Percentiles rank a stretch among this genome's conserved stretches.
Conservation (phyloP, 2,888 invertebrate species). For the Nemotelus pantherinus region DNA sequence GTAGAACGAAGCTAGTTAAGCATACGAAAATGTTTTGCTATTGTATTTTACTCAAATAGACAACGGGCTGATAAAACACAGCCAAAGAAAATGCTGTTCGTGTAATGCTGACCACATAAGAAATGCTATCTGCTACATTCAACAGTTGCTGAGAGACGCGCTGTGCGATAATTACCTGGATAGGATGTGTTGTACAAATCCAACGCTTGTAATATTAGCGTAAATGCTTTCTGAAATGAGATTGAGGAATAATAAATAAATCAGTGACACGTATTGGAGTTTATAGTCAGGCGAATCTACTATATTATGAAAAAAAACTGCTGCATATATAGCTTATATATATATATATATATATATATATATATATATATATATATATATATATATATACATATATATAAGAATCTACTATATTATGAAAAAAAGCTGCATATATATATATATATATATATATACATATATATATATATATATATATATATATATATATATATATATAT, state of each 20-base stretch:
- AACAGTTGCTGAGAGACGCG: conserved; percentile 32
- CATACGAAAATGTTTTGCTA: conserved; percentile 41
- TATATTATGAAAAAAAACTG: too few species aligned
- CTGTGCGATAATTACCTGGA: conserved; percentile 70
- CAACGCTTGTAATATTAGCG: conserved; percentile 89
- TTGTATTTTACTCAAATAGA: conserved; percentile 49
- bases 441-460: too few species aligned
- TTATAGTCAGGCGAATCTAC: too few species aligned
- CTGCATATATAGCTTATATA: too few species aligned
- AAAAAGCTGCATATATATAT: too few species aligned
- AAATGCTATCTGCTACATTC: neutral
- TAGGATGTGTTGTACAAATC: conserved; percentile 82
- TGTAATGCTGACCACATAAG: conserved; percentile 41
- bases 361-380: too few species aligned
- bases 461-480: too few species aligned
- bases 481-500: too few species aligned
- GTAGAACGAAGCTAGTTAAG: conserved; percentile 49
- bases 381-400: too few species aligned
- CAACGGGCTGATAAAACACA: neutral
- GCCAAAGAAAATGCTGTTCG: conserved; percentile 22
- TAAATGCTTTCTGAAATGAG: conserved; percentile 86
- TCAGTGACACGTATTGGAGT: neutral
- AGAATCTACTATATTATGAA: too few species aligned
- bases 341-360: too few species aligned
- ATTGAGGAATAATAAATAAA: conserved; percentile 36